Evolutionary conservation across 2,113 vertebrate genomes (phyloP).

Genomic region (Leucopsar rothschildi): DNA sequence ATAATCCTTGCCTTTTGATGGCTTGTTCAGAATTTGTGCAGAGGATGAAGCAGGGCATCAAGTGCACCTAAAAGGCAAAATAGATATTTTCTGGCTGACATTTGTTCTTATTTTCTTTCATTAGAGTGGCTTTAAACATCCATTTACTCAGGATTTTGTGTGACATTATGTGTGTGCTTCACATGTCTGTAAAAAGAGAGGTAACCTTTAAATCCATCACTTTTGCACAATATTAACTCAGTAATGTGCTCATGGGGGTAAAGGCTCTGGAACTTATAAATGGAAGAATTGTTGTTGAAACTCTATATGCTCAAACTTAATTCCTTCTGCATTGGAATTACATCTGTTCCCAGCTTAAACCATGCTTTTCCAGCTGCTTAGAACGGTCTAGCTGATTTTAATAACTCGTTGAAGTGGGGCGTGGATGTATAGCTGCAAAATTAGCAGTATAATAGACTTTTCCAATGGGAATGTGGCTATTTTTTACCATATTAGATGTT

Average conservation of each 20-base stretch:
- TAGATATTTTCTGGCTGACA: constrained; percentile 21
- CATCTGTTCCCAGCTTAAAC: not conserved
- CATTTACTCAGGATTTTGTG: constrained; percentile 13
- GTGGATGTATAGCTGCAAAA: not conserved
- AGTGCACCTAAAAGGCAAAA: not conserved
- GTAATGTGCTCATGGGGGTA: not conserved
- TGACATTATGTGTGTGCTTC: constrained; percentile 16
- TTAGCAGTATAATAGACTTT: not conserved
- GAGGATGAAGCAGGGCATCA: not conserved
- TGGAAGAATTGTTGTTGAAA: not conserved
- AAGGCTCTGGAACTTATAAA: not conserved
- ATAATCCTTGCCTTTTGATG: constrained; percentile 2
- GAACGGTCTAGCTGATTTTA: not conserved
- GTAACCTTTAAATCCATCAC: constrained; percentile 55
- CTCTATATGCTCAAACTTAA: not conserved
- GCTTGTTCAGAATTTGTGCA: not conserved
- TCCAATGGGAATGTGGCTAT: not conserved
- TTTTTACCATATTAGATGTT: not conserved
- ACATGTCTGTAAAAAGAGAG: not conserved
- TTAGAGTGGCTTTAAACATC: constrained; percentile 7
- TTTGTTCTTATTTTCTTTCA: constrained; percentile 46
- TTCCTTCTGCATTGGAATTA: constrained; percentile 4
- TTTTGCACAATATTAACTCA: constrained; percentile 33
- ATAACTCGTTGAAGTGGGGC: not conserved
- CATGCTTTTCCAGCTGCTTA: not conserved